phyloP scores from a whole-genome alignment of 2,888 invertebrate species.

The Zhuqinia jingwanae region DNA sequence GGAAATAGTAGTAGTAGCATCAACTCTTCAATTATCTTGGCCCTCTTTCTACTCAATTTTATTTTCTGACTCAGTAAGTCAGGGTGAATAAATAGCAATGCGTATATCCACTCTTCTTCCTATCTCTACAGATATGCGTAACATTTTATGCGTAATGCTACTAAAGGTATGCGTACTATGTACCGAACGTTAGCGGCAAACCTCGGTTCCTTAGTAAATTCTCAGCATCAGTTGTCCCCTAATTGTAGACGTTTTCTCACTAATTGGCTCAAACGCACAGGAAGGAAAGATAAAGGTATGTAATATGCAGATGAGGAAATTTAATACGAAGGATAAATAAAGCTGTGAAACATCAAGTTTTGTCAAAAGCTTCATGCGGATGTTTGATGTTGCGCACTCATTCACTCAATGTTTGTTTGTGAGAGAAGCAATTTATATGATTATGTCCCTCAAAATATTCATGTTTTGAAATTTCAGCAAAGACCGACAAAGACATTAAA shows the following conservation, averaged over 20 bases:
- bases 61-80: neutral
- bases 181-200: no score
- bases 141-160: neutral
- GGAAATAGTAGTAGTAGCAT: no score
- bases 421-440: no score
- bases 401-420: no score
- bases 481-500: no score
- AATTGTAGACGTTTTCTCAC: slow-evolving; percentile 66
- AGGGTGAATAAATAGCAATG: neutral
- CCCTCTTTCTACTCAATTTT: slow-evolving; percentile 1
- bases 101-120: neutral
- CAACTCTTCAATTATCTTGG: neutral
- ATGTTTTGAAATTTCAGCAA: no score
- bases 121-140: neutral
- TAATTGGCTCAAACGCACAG: slow-evolving; percentile 71
- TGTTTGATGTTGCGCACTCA: neutral
- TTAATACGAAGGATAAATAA: slow-evolving; percentile 70
- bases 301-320: slow-evolving; percentile 25
- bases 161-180: neutral
- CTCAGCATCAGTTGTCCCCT: slow-evolving; percentile 46
- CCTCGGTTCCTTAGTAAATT: neutral
- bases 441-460: no score
- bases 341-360: slow-evolving; percentile 2
- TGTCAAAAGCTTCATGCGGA: neutral
- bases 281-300: slow-evolving; percentile 38